Evolutionary conservation across 1,140 invertebrate genomes (phyloP), one percentile per base, ranked within the genome.

Genomic region (Triops longicaudatus): DNA sequence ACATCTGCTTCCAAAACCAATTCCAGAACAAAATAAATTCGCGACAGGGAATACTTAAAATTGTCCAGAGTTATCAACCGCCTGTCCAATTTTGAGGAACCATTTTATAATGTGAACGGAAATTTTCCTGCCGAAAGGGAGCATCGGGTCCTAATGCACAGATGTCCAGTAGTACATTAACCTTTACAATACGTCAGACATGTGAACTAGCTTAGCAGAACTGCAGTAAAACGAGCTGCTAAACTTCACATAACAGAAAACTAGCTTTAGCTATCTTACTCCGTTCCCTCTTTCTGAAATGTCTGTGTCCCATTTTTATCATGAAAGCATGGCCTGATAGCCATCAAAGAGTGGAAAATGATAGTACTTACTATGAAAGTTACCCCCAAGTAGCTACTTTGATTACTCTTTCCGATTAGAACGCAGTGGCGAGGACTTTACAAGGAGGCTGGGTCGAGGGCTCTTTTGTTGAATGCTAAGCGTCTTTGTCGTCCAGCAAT

Each of bases 301-400:
- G 3, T 63, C 0, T 14, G 22, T 63, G 50, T 63, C 14, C 50
- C 50, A 2, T 22, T 63, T 63, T 22, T 63, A 63, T 63, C 50
- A 63, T 63, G 17, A 17, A 63, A 22, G 50, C 50, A 63, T 63
- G 22, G 50, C 22, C 22, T 22, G 50, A 63, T 63, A n/a, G 50
- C 50, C 50, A 63, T 63, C 50, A 14, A 17, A 7, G 50, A 63
- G 1, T 63, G 50, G 50, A 63, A 63, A 63, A 63, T 63, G 50
- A 63, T 63, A 63, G 50, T 63, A 63, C 50, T 63, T 63, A 63
- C 50, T 63, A 63, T 22, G 14, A 17, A 63, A 63, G 50, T 63
- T 63, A 63, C 10, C 50, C 50, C 50, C 50, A n/a, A 22, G n/a
- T 63, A 63, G 50, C 50, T 63, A 63, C 50, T 63, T 63, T 63